These are phyloP conservation scores for Ceraclea dissimilis DNA, from an alignment of 2,888 invertebrate genomes.

Conservation along the genomic window DNA sequence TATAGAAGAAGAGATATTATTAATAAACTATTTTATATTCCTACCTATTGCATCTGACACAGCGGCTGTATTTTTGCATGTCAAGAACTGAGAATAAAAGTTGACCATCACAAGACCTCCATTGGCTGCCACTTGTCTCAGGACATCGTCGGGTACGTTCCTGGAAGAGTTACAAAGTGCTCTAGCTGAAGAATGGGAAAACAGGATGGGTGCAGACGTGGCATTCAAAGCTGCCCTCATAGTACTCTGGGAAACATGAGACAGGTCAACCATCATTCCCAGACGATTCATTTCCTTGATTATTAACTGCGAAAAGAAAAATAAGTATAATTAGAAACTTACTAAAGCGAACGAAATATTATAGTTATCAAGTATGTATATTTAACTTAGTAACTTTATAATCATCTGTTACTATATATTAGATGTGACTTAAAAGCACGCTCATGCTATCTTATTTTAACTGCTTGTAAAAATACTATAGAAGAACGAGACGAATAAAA, in stretches of 20 bases:
- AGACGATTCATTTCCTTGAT: slow-evolving; percentile 69
- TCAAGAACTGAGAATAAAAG: slow-evolving; percentile 60
- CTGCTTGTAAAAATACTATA: too few species aligned
- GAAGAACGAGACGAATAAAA: too few species aligned
- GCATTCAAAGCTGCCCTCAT: slow-evolving; percentile 60
- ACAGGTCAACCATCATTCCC: slow-evolving; percentile 68
- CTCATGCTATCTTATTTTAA: too few species aligned
- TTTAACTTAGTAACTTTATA: too few species aligned
- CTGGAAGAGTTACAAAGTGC: slow-evolving; percentile 60
- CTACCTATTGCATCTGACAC: slow-evolving; percentile 62
- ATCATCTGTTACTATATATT: too few species aligned
- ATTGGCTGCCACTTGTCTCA: slow-evolving; percentile 54
- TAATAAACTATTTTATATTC: slow-evolving; percentile 27
- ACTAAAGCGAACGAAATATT: not conserved
- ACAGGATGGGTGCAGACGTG: slow-evolving; percentile 63
- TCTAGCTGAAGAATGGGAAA: slow-evolving; percentile 65
- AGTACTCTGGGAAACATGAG: slow-evolving; percentile 60
- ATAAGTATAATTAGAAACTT: slow-evolving; percentile 26
- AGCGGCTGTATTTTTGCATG: slow-evolving; percentile 54
- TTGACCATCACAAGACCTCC: slow-evolving; percentile 67
- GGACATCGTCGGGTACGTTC: slow-evolving; percentile 61
- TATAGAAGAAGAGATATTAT: too few species aligned
- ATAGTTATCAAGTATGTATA: too few species aligned
- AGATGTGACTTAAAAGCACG: too few species aligned
- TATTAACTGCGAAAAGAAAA: slow-evolving; percentile 43